These are phyloP conservation scores for Cylas formicarius DNA, from an alignment of 1,140 invertebrate species.

Conservation along the genomic window DNA sequence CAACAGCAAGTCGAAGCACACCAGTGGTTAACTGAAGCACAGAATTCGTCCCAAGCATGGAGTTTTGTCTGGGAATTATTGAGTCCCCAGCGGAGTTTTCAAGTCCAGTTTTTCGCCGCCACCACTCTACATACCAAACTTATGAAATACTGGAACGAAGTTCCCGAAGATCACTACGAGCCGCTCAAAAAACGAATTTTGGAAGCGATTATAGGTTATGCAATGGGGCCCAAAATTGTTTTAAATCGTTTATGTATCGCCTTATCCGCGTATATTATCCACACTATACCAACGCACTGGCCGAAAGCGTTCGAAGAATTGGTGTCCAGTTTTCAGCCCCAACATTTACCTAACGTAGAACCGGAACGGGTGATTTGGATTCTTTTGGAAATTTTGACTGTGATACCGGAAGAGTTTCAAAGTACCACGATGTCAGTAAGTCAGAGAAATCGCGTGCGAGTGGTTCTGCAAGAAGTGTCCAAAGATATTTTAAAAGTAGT, in stretches of 20 bases:
- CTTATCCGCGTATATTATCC: constrained; percentile 68
- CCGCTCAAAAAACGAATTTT: constrained; percentile 68
- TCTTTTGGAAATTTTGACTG: constrained; percentile 65
- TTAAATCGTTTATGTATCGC: constrained; percentile 79
- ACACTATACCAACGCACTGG: constrained; percentile 56
- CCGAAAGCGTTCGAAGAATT: constrained; percentile 57
- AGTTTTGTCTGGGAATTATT: constrained; percentile 82
- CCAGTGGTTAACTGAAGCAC: constrained; percentile 72
- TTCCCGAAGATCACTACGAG: constrained; percentile 69
- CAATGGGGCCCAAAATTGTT: constrained; percentile 72
- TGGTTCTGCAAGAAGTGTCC: constrained; percentile 44
- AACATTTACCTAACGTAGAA: constrained; percentile 50
- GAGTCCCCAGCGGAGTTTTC: constrained; percentile 64
- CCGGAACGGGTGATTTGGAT: constrained; percentile 51
- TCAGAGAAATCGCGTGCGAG: constrained; percentile 42
- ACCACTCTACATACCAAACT: constrained; percentile 82
- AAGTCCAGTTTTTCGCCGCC: constrained; percentile 89
- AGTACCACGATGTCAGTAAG: constrained; percentile 43
- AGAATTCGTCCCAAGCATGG: constrained; percentile 80
- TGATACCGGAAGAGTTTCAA: constrained; percentile 72
- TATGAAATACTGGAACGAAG: constrained; percentile 75
- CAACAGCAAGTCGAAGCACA: constrained; percentile 67
- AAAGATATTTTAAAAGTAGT: constrained; percentile 41
- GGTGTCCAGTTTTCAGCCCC: constrained; percentile 55
- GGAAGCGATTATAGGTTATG: constrained; percentile 65